Conservation (phyloP, 1,140 invertebrate species). For the Thalassaphorura encarpata region DNA sequence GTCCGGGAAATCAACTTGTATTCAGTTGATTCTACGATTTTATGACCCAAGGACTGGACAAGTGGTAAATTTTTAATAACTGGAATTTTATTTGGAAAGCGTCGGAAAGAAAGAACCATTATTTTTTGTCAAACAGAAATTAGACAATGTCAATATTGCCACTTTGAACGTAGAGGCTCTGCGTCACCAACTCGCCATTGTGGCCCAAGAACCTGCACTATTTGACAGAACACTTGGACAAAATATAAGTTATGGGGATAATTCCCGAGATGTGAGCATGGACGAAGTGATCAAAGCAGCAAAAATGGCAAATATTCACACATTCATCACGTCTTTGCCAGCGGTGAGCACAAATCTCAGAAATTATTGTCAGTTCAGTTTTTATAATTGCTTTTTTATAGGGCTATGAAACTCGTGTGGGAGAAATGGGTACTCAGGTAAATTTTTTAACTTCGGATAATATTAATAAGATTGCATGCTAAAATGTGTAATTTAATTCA, state of each 20-base stretch:
- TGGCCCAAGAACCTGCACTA: conserved; percentile 49
- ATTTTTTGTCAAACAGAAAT: conserved; percentile 32
- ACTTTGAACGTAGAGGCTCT: conserved; percentile 43
- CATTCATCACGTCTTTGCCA: conserved; percentile 45
- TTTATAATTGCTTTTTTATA: conserved; percentile 21
- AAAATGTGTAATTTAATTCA: conserved; percentile 20
- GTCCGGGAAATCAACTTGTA: conserved; percentile 46
- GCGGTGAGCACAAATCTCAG: conserved; percentile 35
- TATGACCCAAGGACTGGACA: conserved; percentile 40
- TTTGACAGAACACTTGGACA: conserved; percentile 46
- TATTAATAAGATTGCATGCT: background rate
- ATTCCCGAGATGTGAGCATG: conserved; percentile 35
- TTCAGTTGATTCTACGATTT: conserved; percentile 43
- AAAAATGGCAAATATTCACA: conserved; percentile 46
- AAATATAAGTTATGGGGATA: conserved; percentile 49
- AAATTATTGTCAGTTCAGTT: too few species aligned
- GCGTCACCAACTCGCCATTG: conserved; percentile 44
- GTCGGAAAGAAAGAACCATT: too few species aligned
- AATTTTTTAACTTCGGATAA: conserved; percentile 33
- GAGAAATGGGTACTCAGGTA: conserved; percentile 28
- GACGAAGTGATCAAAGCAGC: conserved; percentile 46
- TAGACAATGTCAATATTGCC: conserved; percentile 42
- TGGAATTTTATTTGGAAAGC: too few species aligned
- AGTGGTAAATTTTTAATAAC: conserved; percentile 41
- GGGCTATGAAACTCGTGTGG: conserved; percentile 41